These are phyloP conservation scores for Peromyscus californicus DNA, from an alignment of 2,113 vertebrate genomes.

Conservation along the genomic window DNA sequence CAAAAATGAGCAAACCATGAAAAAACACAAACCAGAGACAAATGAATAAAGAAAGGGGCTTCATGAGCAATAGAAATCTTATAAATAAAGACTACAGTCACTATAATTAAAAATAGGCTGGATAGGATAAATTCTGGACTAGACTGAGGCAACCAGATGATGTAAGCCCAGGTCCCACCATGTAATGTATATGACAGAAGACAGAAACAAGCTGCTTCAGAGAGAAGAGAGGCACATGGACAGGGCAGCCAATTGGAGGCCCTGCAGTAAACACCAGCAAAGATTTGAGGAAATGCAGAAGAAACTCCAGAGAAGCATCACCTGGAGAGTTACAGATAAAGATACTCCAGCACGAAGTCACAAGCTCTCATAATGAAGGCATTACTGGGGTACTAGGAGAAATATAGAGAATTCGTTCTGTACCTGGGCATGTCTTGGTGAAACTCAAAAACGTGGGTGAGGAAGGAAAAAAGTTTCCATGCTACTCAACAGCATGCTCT, in stretches of 20 bases:
- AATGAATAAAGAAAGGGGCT: background rate
- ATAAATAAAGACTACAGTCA: background rate
- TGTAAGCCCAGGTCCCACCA: background rate
- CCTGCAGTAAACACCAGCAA: background rate
- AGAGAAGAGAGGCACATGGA: background rate
- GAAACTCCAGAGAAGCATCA: background rate
- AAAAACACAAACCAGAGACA: background rate
- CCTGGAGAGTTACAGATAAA: background rate
- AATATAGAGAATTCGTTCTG: background rate
- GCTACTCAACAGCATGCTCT: background rate
- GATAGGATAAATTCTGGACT: conserved; percentile 27
- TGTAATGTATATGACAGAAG: background rate
- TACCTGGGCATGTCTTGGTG: background rate
- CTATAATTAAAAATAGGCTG: background rate
- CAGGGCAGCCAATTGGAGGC: background rate
- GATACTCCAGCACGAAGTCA: background rate
- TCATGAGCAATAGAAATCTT: background rate
- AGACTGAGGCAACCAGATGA: background rate
- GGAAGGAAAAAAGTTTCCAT: background rate
- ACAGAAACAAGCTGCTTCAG: background rate
- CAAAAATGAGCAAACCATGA: background rate
- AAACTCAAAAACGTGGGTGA: background rate
- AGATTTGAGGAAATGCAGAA: background rate
- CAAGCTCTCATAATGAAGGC: background rate
- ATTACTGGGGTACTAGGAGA: background rate